Evolutionary conservation across 92 coral and sea anemone species (phyloP), one percentile per base, ranked within the genome.

Genomic region (Porites divaricata): DNA sequence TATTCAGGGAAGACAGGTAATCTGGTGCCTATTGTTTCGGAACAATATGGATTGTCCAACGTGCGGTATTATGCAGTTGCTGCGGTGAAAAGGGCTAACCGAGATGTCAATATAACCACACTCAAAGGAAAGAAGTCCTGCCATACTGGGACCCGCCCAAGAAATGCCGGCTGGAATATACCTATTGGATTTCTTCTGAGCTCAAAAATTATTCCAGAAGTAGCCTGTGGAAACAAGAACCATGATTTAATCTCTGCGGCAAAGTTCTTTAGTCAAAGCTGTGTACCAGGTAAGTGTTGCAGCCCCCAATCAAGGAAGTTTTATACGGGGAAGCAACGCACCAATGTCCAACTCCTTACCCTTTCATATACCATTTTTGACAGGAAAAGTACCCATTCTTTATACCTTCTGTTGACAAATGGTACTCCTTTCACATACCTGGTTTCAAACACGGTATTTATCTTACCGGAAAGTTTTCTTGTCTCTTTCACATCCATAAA

Each of bases 121-220:
- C 87, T 93, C 15, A 88, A 86, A 49, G 95, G 91, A 9, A 89
- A 70, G 71, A 93, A 86, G 73, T 89, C 98, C 4, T 95, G 98
- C 74, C 98, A 95, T 67, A 93, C 98, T 0, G 98, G 94, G 17
- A 90, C 84, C 13, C 83, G 88, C 59, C 59, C 59, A 26, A 90
- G 78, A 76, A 93, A 87, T 0, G 89, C 93, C 0, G 98, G 98
- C 51, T 95, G 97, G 94, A 86, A 63, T 28, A 69, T 94, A 0
- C 98, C 98, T 8, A 75, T 93, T n/a, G 98, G 98, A 11, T 75
- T 74, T 75, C 81, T 93, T 41, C 83, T 95, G 48, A 35, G 84
- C n/a, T 74, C 59, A 1, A 48, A 61, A 15, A 49, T 63, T 20
- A 80, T 85, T 59, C 53, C 81, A 15, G 80, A 59, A 15, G 63